Base-by-base conservation (phyloP, 2,888 invertebrate genomes). In the Nomada lathburiana region DNA sequence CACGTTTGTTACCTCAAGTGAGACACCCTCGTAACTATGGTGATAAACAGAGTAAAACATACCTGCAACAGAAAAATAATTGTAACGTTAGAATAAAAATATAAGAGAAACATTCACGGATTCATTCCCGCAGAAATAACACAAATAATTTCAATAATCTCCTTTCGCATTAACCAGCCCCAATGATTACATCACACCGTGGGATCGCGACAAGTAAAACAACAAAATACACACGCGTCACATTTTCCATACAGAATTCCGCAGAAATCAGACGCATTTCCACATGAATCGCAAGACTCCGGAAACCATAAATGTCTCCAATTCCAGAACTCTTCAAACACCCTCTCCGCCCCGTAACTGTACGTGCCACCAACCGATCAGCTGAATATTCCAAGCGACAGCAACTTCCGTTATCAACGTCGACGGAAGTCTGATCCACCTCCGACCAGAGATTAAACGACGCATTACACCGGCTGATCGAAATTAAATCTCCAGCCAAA, bases 401-500 rank as follows among this genome's bases (percentile, higher is more conserved):
- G 68, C 78, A 69, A 79, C 69, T 76, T 76, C 52, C 63, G 62
- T 69, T 69, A 69, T 63, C 57, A 47, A 16, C 47, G 47, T 47
- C 47, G 80, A 77, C 60, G 50, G 71, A 47, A 29, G 65, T 52
- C 67, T 74, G 67, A 74, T 77, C 67, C 53, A 23, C 36, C 50
- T 52, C n/a, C 47, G 64, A 80, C 59, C 52, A 20, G 65, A 67
- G 70, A 79, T 81, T 79, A 79, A 81, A 69, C 79, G 62, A 20
- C 62, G 60, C 47, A 16, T 0, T 36, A 36, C 50, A 50, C 53
- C 59, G 16, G 55, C 20, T 59, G 36, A 53, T 44, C 64, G 73
- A 73, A 79, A 81, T 81, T 81, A 81, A 81, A 80, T 77, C 64
- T 57, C 53, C 20, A 29, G 64, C 23, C 57, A 50, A 59, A 79